These are phyloP conservation scores for Psix sp. DNA, from an alignment of 1,140 invertebrate species.

Conservation along the genomic window DNA sequence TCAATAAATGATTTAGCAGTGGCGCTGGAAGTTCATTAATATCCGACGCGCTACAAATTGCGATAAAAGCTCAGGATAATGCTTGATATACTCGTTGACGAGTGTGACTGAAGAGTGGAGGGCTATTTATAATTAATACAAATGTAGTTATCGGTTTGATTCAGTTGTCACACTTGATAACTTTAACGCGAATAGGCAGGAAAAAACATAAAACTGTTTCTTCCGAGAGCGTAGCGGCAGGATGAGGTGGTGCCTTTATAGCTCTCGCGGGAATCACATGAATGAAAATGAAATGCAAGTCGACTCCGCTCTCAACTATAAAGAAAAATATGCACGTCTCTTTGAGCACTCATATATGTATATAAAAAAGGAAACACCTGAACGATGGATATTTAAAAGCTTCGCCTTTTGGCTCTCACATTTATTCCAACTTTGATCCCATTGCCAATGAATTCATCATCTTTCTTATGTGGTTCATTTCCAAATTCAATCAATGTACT, in stretches of 20 bases:
- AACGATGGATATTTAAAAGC: no score
- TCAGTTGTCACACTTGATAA: slow-evolving; percentile 48
- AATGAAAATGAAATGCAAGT: slow-evolving; percentile 61
- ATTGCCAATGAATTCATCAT: no score
- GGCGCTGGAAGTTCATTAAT: slow-evolving; percentile 37
- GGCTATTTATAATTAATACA: slow-evolving; percentile 45
- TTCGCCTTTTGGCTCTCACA: no score
- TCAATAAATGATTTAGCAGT: slow-evolving; percentile 37
- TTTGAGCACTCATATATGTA: slow-evolving; percentile 32
- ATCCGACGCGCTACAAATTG: slow-evolving; percentile 37
- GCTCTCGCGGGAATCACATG: slow-evolving; percentile 49
- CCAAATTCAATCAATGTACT: no score
- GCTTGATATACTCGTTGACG: slow-evolving; percentile 17
- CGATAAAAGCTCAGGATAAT: slow-evolving; percentile 35
- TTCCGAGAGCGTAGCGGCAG: slow-evolving; percentile 48
- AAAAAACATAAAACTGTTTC: slow-evolving; percentile 50
- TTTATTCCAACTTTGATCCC: no score
- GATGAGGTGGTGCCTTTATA: slow-evolving; percentile 58
- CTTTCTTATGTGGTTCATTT: no score
- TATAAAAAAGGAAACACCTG: no score
- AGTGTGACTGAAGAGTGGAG: background rate
- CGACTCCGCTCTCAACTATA: slow-evolving; percentile 46
- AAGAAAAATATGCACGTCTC: slow-evolving; percentile 59
- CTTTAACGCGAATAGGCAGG: slow-evolving; percentile 40
- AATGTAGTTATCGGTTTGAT: slow-evolving; percentile 42